These are phyloP conservation scores for Axis porcinus DNA, from an alignment of 2,113 vertebrate species.

Conservation along the genomic window DNA sequence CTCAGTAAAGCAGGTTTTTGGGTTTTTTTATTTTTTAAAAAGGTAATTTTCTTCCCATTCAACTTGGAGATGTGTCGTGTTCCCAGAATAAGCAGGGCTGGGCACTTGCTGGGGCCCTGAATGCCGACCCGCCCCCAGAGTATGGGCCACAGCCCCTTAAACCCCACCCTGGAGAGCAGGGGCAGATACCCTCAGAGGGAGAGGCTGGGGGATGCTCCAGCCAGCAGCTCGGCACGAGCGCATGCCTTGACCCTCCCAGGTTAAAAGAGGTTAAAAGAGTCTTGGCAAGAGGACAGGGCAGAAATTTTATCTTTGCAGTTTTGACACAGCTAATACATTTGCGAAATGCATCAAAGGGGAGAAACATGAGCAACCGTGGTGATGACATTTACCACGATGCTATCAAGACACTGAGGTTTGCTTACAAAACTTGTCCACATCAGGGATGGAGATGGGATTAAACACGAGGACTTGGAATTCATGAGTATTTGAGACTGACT, in stretches of 20 bases:
- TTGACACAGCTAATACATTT: background rate
- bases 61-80: background rate
- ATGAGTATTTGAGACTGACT: background rate
- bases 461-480: background rate
- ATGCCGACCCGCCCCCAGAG: background rate
- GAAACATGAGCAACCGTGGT: background rate
- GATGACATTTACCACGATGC: background rate
- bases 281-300: background rate
- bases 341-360: background rate
- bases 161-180: background rate
- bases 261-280: background rate
- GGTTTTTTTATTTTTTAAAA: accelerated
- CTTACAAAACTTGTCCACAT: background rate
- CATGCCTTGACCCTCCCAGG: background rate
- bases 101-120: background rate
- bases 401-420: background rate
- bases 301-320: background rate
- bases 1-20: background rate
- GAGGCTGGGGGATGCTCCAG: background rate
- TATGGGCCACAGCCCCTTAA: background rate
- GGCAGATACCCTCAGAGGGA: background rate
- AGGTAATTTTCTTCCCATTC: background rate
- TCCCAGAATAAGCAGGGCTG: background rate
- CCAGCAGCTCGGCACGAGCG: accelerated
- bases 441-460: background rate